Base-by-base conservation (phyloP, 2,888 invertebrate species). In the Parochlus steinenii region DNA sequence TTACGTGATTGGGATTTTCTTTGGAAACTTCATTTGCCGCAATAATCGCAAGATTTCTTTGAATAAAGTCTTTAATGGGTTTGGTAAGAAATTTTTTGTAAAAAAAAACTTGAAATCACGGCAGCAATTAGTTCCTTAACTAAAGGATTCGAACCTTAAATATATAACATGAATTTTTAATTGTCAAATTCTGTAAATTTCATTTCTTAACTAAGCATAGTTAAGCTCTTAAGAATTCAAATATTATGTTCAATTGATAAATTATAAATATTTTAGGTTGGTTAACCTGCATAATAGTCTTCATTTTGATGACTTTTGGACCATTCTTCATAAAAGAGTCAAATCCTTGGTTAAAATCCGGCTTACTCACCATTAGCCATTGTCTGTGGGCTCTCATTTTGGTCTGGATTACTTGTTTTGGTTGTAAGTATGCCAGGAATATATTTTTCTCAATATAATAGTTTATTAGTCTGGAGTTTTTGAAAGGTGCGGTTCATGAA, bases 21-120 rank as follows among this genome's bases (percentile, higher is more conserved):
- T 71, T 2, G 82, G 81, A 6, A 80, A 78, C 68, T 61, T 75
- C 32, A 58, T 79, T 18, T 74, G 75, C 46, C 70, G 68, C 50
- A 68, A 70, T 38, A 69, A 74, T 43, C 74, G 44, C 27, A 47
- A 44, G 16, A 40, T 50, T 3, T 41, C 46, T 30, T 41, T 49
- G 18, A 46, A 47, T 31, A 39, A 45, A 4, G 42, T 45, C 25
- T 41, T 48, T 10, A 35, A 45, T 15, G 35, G 46, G 28, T 42
- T 44, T 28, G 50, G 51, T 52, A 44, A 41, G 40, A 25, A 11
- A 7, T 25, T 25, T n/a, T 11, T 7, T 6, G 25, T 11, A 25
- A 7, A 11, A n/a, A n/a, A n/a, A n/a, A n/a, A n/a, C n/a, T n/a
- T n/a, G n/a, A n/a, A n/a, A n/a, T n/a, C n/a, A n/a, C n/a, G n/a